Percentiles rank a stretch among this genome's conserved stretches.
These are phyloP conservation scores for Hymenopus coronatus DNA, from an alignment of 2,888 invertebrate genomes.

Conservation along the genomic window DNA sequence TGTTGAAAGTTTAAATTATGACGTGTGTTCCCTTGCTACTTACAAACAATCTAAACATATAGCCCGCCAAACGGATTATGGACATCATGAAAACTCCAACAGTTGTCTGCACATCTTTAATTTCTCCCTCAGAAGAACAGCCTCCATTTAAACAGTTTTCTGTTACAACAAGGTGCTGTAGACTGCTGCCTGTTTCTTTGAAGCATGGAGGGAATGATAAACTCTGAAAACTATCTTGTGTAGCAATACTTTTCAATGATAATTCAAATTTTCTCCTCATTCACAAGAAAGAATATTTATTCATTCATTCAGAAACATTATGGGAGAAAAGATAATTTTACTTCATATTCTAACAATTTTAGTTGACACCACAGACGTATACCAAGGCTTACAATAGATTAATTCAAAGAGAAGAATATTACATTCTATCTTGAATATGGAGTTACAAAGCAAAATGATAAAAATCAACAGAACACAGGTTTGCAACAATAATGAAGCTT, in stretches of 20 bases:
- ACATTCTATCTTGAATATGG: background rate
- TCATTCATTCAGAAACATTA: background rate
- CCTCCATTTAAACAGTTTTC: no score
- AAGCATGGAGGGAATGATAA: background rate
- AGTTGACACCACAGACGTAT: background rate
- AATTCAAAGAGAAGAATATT: background rate
- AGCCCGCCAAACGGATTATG: no score
- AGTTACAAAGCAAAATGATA: background rate
- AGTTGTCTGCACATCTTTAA: no score
- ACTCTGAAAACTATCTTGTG: background rate
- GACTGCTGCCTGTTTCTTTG: background rate
- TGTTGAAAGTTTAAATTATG: no score
- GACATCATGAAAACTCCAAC: no score
- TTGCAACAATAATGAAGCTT: background rate
- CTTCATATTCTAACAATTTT: background rate
- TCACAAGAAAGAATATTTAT: background rate
- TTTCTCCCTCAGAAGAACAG: no score
- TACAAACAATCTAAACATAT: no score
- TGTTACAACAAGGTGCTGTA: background rate
- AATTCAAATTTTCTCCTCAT: background rate
- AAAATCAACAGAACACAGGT: background rate
- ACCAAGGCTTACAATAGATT: background rate
- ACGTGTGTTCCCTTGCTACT: no score
- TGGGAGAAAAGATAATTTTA: background rate
- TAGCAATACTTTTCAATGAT: background rate